Evolutionary conservation across 2,888 invertebrate species (phyloP).

Genomic region (Lampropteryx suffumata): DNA sequence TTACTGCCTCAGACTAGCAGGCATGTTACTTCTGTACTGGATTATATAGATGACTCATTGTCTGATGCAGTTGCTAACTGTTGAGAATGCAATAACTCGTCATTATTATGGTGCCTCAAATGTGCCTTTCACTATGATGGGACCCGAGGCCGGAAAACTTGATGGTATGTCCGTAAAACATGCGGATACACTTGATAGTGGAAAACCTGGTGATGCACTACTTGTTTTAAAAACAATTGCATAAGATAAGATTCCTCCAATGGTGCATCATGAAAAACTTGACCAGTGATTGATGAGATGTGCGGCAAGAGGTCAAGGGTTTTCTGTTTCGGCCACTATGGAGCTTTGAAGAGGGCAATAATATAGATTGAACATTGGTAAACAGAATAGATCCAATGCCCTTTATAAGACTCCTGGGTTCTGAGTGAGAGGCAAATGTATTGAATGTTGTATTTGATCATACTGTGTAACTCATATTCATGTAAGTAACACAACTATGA

Average conservation of each 20-base stretch:
- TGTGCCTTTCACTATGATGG: conserved; percentile 80
- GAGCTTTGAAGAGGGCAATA: conserved; percentile 73
- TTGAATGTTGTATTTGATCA: conserved; percentile 61
- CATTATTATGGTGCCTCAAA: conserved; percentile 79
- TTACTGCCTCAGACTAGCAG: conserved; percentile 75
- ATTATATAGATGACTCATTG: conserved; percentile 65
- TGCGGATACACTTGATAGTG: conserved; percentile 79
- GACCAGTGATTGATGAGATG: conserved; percentile 73
- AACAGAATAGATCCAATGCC: conserved; percentile 50
- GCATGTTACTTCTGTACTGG: conserved; percentile 76
- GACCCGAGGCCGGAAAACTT: conserved; percentile 82
- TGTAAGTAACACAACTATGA: conserved; percentile 77
- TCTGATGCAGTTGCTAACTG: conserved; percentile 66
- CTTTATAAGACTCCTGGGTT: conserved; percentile 79
- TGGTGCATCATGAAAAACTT: conserved; percentile 82
- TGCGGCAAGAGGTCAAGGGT: conserved; percentile 80
- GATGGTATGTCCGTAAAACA: conserved; percentile 77
- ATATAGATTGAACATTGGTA: conserved; percentile 15
- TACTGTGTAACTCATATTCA: conserved; percentile 74
- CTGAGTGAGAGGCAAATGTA: conserved; percentile 78
- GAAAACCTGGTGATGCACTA: conserved; percentile 83
- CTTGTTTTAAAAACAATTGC: conserved; percentile 36
- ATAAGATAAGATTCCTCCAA: conserved; percentile 46
- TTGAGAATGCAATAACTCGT: conserved; percentile 83
- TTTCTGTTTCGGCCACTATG: conserved; percentile 80